Conservation (phyloP, 2,797 vertebrate species). For the Cygnus olor region DNA sequence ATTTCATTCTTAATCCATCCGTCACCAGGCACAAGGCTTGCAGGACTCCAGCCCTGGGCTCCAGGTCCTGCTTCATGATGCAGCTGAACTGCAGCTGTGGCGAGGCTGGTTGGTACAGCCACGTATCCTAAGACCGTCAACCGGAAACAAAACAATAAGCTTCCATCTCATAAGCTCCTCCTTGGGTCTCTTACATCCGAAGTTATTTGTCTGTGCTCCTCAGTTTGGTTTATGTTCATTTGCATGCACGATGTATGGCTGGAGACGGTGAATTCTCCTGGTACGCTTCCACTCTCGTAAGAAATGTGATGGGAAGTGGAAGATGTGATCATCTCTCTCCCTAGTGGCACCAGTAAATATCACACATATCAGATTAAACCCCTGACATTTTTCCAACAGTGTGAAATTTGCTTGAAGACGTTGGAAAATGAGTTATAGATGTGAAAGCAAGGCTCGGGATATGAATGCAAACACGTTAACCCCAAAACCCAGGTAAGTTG, state of each 20-base stretch:
- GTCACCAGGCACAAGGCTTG: neutral
- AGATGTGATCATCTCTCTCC: conserved; percentile 40
- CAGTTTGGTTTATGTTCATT: conserved; percentile 35
- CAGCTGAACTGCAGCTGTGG: neutral
- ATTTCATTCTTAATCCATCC: neutral
- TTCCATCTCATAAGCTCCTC: neutral
- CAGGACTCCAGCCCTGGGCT: neutral
- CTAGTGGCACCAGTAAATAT: conserved; percentile 65
- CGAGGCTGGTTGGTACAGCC: neutral
- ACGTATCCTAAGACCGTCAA: neutral
- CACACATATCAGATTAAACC: conserved; percentile 67
- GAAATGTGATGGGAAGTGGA: conserved; percentile 29
- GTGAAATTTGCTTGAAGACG: conserved; percentile 69
- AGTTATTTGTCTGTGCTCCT: conserved; percentile 26
- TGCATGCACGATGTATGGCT: neutral
- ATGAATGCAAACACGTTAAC: conserved; percentile 37
- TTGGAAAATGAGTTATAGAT: conserved; percentile 64
- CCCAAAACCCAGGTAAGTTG: neutral
- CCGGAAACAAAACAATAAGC: neutral
- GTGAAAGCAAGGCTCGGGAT: conserved; percentile 53
- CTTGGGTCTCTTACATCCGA: neutral
- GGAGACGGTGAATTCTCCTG: conserved; percentile 10
- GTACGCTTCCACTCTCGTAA: conserved; percentile 10
- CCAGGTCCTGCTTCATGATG: neutral
- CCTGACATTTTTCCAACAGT: conserved; percentile 66